These are phyloP conservation scores for Acleris cristana DNA, from an alignment of 2,888 invertebrate species.

Conservation along the genomic window DNA sequence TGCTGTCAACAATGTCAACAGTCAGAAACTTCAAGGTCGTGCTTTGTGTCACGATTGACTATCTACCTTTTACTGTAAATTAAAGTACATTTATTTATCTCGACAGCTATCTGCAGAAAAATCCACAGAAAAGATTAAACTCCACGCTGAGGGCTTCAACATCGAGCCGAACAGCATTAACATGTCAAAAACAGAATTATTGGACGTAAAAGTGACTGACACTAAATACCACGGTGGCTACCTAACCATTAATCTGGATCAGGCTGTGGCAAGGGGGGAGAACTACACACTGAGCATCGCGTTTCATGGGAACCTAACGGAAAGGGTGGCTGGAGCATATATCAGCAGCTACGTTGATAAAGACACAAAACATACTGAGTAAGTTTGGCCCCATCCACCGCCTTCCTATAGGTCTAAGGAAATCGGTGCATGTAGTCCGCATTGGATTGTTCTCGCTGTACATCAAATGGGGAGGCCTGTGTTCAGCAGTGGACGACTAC, in stretches of 20 bases:
- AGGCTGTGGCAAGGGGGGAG: not conserved
- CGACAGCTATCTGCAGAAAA: constrained; percentile 75
- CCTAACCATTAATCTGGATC: not conserved
- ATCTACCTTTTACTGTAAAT: too few relatives aligned
- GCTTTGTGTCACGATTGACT: too few relatives aligned
- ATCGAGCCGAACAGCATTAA: constrained; percentile 78
- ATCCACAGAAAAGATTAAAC: constrained; percentile 84
- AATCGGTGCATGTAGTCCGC: too few relatives aligned
- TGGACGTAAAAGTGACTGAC: too few relatives aligned
- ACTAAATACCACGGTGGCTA: not conserved
- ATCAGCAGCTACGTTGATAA: constrained; percentile 64
- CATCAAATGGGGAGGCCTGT: too few relatives aligned
- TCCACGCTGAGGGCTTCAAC: constrained; percentile 86
- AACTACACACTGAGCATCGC: constrained; percentile 5
- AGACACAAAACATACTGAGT: constrained; percentile 62
- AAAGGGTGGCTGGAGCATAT: not conserved
- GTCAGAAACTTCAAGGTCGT: too few relatives aligned
- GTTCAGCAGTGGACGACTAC: too few relatives aligned
- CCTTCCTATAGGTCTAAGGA: not conserved
- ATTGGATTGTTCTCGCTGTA: too few relatives aligned
- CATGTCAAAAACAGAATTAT: too few relatives aligned
- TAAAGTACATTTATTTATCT: too few relatives aligned
- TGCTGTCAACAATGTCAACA: too few relatives aligned
- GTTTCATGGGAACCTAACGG: constrained; percentile 1
- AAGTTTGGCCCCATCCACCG: not conserved